Base-by-base conservation (phyloP, 1,140 invertebrate genomes). In the Apis florea region DNA sequence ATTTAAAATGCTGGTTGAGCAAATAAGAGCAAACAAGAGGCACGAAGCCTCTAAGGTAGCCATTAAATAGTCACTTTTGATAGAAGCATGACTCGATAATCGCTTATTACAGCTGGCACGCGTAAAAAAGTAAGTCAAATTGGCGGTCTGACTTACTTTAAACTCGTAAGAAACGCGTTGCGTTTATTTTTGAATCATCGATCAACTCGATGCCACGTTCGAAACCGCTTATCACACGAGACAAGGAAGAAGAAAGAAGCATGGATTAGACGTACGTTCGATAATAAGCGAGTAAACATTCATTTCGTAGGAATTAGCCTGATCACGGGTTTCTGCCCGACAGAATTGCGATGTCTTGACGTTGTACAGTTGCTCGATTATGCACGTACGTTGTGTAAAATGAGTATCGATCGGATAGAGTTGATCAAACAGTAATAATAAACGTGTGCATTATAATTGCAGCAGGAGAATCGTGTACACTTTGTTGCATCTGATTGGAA, bases 261-360 rank as follows among this genome's bases (percentile, higher is more conserved):
- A 8, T 0, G 10, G 1, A 59, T 19, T 49, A 24, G 6, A 15
- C 15, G 59, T 31, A 59, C 21, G 67, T 21, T 21, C 24, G 9
- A 61, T 78, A 59, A 78, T 70, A 59, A 40, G 40, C 67, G 47
- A n/a, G 47, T 61, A 70, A 71, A 78, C 26, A 51, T 6, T 17
- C 8, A 51, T 59, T 78, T 70, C 47, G 9, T 19, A 49, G 54
- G 49, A 70, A 78, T 61, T 68, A 84, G 61, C 58, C 58, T 59
- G 58, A 80, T 85, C 67, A 64, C 31, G 31, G 64, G 84, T 85
- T 81, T 81, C 84, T 69, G 75, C 58, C 64, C 8, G 47, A 85
- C 56, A 64, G 31, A 58, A n/a, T 40, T 40, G 54, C 54, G 24
- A 58, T 47, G 61, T 24, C 71, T 61, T 15, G 51, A 13, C 13